Evolutionary conservation across 2,113 vertebrate genomes (phyloP), one percentile per base, ranked within the genome.

Genomic region (Antechinus stuartii): DNA sequence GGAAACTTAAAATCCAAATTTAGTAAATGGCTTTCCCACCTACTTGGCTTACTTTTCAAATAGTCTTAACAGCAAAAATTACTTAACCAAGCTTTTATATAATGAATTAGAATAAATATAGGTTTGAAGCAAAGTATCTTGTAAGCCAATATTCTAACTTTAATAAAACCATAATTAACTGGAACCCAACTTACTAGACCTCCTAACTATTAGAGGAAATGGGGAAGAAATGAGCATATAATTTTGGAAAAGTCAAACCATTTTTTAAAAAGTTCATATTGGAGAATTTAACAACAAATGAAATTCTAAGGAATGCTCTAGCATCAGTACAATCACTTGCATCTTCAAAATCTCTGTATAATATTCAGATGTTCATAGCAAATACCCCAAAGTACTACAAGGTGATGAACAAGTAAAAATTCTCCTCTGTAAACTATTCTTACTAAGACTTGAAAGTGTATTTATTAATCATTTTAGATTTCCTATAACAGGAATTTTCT

Each of bases 231-330:
- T 54, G 23, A 93, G 54, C 25, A 90, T 3, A 14, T 52, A 10
- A 54, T 47, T 94, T 68, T 23, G 8, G n/a, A 24, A 93, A 95
- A 96, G 57, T 55, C 52, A 94, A n/a, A 11, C 89, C 42, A 94
- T 68, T 57, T 95, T 76, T 76, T 76, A 2, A 42, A 84, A 84
- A 84, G 68, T 42, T 84, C 68, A 42, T 84, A 84, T 19, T 16
- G 94, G 92, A 96, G 35, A 92, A 92, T 95, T 89, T 94, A 47
- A n/a, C 47, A 95, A 93, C 94, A 89, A 96, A n/a, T 16, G 35
- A 9, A 95, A 61, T 56, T 89, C 53, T 25, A 3, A 35, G 68
- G 68, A 49, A 50, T 84, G 25, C 26, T 25, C 12, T 42, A 91
- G 53, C 30, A 94, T 92, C 84, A 93, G 35, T 19, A 89, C 22